These are phyloP conservation scores for Digitonthophagus gazella DNA, from an alignment of 2,888 invertebrate species.

Conservation along the genomic window DNA sequence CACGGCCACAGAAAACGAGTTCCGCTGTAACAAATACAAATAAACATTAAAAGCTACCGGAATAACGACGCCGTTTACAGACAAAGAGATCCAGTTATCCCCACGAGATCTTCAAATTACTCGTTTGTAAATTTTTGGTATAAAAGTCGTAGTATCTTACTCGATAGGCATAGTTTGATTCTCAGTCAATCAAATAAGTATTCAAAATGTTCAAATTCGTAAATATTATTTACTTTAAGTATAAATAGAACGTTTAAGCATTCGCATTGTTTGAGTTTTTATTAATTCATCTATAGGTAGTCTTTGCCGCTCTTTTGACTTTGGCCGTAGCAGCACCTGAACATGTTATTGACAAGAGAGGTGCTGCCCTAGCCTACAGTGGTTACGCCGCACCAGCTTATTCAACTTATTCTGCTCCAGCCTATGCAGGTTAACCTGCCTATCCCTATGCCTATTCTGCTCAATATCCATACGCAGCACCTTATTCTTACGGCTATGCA, in stretches of 20 bases:
- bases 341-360: no score
- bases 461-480: constrained; percentile 36
- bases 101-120: not conserved
- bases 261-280: not conserved
- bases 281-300: not conserved
- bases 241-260: not conserved
- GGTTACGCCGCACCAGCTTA: constrained; percentile 25
- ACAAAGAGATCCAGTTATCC: not conserved
- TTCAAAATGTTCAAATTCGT: constrained; percentile 1
- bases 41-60: not conserved
- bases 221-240: not conserved
- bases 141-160: not conserved
- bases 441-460: constrained; percentile 38
- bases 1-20: not conserved
- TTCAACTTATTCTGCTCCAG: not conserved
- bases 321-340: not conserved
- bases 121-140: not conserved
- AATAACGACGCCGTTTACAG: not conserved
- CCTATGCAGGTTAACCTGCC: constrained; percentile 15
- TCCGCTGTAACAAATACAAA: not conserved
- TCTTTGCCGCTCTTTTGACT: constrained; percentile 1
- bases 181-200: not conserved
- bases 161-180: not conserved
- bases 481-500: not conserved
- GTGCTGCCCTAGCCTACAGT: constrained; percentile 17